These are phyloP conservation scores for Anthoptus insignis DNA, from an alignment of 2,888 invertebrate genomes.

Conservation along the genomic window DNA sequence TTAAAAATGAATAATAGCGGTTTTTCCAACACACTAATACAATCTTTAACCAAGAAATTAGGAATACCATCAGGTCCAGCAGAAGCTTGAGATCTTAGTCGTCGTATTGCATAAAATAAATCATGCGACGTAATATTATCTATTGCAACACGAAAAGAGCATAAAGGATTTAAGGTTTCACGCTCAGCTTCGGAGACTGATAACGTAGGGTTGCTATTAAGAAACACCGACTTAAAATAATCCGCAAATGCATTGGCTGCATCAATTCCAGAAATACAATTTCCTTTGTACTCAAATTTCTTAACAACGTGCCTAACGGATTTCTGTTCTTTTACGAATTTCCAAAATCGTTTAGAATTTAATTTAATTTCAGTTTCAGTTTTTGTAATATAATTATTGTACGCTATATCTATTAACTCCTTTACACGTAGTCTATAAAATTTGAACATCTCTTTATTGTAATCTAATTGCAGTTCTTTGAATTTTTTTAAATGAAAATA, in stretches of 20 bases:
- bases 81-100: not conserved
- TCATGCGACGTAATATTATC: not conserved
- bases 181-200: not conserved
- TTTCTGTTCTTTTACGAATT: constrained; percentile 11
- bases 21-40: not conserved
- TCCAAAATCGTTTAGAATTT: constrained; percentile 20
- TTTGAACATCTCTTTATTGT: constrained; percentile 23
- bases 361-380: constrained; percentile 5
- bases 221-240: constrained; percentile 17
- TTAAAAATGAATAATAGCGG: not conserved
- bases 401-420: not conserved
- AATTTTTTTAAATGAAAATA: constrained; percentile 19
- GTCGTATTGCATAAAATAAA: not conserved
- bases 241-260: constrained; percentile 22
- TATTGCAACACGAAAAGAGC: not conserved
- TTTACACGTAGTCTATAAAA: constrained; percentile 15
- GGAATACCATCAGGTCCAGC: not conserved
- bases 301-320: not conserved
- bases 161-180: not conserved
- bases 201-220: constrained; percentile 1
- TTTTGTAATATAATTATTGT: constrained; percentile 1
- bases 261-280: not conserved
- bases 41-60: not conserved
- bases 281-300: not conserved
- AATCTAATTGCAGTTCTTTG: not conserved